Evolutionary conservation across 2,797 vertebrate species (phyloP).

Genomic region (Malacoraja senta): DNA sequence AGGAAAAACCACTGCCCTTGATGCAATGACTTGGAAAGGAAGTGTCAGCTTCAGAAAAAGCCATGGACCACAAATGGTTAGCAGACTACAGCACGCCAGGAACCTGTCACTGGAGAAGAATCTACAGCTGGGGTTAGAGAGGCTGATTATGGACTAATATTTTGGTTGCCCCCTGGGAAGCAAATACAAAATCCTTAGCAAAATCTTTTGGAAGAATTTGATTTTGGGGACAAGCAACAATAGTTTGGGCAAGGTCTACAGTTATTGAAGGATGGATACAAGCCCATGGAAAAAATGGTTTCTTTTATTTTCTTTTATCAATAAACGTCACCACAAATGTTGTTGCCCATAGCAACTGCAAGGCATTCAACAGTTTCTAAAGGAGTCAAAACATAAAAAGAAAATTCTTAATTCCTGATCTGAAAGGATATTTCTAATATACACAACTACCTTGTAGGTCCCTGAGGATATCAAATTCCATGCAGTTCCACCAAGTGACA

Average conservation of each 20-base stretch:
- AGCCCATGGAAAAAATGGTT: not conserved
- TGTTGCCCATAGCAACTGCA: not conserved
- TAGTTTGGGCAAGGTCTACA: not conserved
- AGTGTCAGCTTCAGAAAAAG: not conserved
- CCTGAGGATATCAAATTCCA: not conserved
- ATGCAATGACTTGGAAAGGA: not conserved
- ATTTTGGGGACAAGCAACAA: not conserved
- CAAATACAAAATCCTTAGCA: not conserved
- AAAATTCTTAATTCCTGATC: constrained; percentile 19
- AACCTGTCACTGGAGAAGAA: not conserved
- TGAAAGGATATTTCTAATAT: not conserved
- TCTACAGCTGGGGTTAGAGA: not conserved
- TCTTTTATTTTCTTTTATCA: not conserved
- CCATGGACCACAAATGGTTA: not conserved
- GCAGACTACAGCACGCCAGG: not conserved
- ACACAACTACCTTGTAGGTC: not conserved
- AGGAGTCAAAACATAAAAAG: not conserved
- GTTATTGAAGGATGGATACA: not conserved
- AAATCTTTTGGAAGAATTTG: not conserved
- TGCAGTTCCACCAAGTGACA: too few species aligned
- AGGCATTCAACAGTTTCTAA: not conserved
- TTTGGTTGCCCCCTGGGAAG: not conserved
- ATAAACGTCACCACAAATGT: not conserved
- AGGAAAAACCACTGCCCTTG: not conserved
- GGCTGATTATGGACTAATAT: not conserved